These are phyloP conservation scores for Drosophila paucipuncta DNA, from an alignment of 2,888 invertebrate species.

Conservation along the genomic window DNA sequence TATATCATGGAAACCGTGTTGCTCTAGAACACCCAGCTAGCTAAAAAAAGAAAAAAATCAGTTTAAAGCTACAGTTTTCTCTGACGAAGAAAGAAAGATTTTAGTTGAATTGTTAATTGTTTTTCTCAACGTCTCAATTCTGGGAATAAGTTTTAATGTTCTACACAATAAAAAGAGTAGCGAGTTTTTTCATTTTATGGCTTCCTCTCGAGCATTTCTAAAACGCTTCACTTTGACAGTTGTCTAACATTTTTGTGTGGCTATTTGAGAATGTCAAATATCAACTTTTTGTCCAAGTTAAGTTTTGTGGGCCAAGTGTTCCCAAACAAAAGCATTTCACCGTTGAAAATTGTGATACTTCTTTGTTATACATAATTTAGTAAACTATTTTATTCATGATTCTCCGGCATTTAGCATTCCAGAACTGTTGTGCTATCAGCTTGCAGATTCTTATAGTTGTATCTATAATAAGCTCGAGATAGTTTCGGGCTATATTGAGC, in stretches of 20 bases:
- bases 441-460: not conserved
- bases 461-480: constrained; percentile 1
- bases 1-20: not conserved
- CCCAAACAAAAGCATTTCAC: not conserved
- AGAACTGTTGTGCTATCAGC: not conserved
- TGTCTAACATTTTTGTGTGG: not conserved
- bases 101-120: not conserved
- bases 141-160: constrained; percentile 2
- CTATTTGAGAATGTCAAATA: not conserved
- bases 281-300: not conserved
- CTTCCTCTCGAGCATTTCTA: constrained; percentile 6
- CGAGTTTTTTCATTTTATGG: constrained; percentile 3
- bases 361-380: not conserved
- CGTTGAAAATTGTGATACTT: not conserved
- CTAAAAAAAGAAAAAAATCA: not conserved
- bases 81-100: not conserved
- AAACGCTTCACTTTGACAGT: constrained; percentile 2
- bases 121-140: not conserved
- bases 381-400: not conserved
- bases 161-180: not conserved
- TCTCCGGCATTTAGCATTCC: not conserved
- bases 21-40: not conserved
- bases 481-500: constrained; percentile 1
- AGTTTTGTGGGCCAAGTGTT: not conserved
- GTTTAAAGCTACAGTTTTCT: not conserved